Conservation (phyloP, 64 coral and sea anemone species). For the Stylophora pistillata region DNA sequence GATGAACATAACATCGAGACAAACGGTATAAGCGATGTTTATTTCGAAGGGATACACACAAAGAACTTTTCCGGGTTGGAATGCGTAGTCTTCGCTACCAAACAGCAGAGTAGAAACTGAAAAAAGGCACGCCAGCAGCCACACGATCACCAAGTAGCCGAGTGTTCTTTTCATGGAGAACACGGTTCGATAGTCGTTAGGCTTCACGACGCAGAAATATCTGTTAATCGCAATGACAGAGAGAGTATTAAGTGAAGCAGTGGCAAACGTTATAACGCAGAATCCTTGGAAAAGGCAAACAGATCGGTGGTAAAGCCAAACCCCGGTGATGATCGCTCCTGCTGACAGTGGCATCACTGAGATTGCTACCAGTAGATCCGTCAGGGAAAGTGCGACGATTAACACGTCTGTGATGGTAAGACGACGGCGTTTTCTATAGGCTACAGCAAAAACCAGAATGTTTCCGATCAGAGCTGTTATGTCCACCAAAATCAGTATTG, state of each 20-base stretch:
- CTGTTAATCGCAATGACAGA: slow-evolving; percentile 83
- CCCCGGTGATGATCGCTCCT: slow-evolving; percentile 44
- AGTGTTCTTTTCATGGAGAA: slow-evolving; percentile 64
- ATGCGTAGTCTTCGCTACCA: neutral
- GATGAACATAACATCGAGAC: slow-evolving; percentile 21
- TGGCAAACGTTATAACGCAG: slow-evolving; percentile 56
- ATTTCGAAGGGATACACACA: slow-evolving; percentile 54
- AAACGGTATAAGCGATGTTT: slow-evolving; percentile 25
- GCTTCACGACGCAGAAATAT: slow-evolving; percentile 84
- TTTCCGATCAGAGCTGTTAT: slow-evolving; percentile 64
- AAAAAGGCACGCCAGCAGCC: slow-evolving; percentile 3
- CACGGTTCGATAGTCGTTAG: slow-evolving; percentile 69
- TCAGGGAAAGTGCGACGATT: slow-evolving; percentile 60
- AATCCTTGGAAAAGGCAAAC: slow-evolving; percentile 76
- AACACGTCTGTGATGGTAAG: slow-evolving; percentile 71
- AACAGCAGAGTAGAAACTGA: neutral
- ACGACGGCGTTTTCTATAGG: slow-evolving; percentile 61
- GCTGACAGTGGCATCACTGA: slow-evolving; percentile 63
- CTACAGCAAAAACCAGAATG: slow-evolving; percentile 53
- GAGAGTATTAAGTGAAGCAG: slow-evolving; percentile 67
- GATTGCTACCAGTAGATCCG: slow-evolving; percentile 62
- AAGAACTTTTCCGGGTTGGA: slow-evolving; percentile 29
- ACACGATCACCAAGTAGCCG: slow-evolving; percentile 19
- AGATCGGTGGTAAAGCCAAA: slow-evolving; percentile 51
- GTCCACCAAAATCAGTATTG: slow-evolving; percentile 56